Conservation (phyloP, 2,113 vertebrate species). For the Typhlomys cinereus region DNA sequence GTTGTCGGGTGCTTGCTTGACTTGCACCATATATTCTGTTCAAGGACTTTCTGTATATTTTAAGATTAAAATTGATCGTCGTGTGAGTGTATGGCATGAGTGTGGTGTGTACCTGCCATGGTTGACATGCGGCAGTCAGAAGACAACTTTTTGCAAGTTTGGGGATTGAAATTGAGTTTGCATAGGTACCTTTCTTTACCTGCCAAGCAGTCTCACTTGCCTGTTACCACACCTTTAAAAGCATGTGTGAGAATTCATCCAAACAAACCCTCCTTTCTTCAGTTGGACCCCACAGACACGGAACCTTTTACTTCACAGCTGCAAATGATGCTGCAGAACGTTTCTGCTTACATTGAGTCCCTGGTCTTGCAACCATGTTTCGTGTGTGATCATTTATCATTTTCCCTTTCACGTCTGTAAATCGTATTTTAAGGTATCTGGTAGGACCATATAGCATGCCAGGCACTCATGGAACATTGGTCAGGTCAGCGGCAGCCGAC, state of each 20-base stretch:
- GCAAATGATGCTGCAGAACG: neutral
- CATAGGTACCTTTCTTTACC: too few species aligned
- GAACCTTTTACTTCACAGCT: neutral
- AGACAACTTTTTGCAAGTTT: too few species aligned
- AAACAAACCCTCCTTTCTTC: neutral
- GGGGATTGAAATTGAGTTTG: too few species aligned
- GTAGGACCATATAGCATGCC: neutral
- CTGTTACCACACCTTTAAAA: too few species aligned
- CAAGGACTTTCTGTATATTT: neutral
- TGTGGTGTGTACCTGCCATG: too few species aligned
- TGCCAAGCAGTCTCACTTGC: too few species aligned
- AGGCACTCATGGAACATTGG: too few species aligned
- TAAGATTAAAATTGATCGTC: too few species aligned
- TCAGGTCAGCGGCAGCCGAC: too few species aligned
- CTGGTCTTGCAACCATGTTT: neutral
- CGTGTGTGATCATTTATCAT: neutral
- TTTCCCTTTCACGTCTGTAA: neutral
- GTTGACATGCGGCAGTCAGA: too few species aligned
- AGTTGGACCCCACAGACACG: neutral
- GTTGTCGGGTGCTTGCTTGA: neutral
- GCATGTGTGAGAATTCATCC: neutral
- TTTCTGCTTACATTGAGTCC: neutral
- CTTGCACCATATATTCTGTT: too few species aligned
- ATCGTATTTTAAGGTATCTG: neutral
- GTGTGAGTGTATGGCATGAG: too few species aligned